These are phyloP conservation scores for Spisula subtruncata DNA, from an alignment of 2,888 invertebrate species.

Conservation along the genomic window DNA sequence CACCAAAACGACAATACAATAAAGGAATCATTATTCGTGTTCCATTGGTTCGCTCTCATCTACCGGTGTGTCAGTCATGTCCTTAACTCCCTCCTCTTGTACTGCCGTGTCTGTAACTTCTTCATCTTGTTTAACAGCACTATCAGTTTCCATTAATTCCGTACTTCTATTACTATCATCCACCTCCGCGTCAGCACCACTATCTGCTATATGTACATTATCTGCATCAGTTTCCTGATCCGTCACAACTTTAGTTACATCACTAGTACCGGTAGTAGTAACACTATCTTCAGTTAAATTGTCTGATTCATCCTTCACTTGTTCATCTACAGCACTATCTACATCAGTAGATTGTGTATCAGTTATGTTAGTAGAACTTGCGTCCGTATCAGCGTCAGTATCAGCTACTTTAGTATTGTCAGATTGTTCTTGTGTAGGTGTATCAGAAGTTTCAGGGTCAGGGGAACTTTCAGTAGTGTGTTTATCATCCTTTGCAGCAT, in stretches of 20 bases:
- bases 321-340: neutral
- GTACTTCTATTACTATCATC: constrained; percentile 22
- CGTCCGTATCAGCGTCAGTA: neutral
- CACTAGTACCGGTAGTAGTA: too few relatives aligned
- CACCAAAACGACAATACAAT: neutral
- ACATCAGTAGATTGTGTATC: constrained; percentile 6
- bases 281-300: neutral
- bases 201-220: too few relatives aligned
- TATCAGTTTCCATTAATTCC: constrained; percentile 43
- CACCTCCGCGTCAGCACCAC: neutral
- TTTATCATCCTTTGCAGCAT: neutral
- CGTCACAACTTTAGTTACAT: neutral
- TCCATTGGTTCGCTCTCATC: constrained; percentile 58
- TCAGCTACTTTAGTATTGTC: neutral
- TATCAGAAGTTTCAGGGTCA: neutral
- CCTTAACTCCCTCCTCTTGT: constrained; percentile 8
- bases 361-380: neutral
- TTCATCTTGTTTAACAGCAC: constrained; percentile 28
- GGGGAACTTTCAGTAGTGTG: constrained; percentile 20
- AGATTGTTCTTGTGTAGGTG: neutral
- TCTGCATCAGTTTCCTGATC: neutral
- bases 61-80: neutral
- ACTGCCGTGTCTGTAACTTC: neutral
- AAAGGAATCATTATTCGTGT: constrained; percentile 33
- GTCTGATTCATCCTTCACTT: neutral